These are phyloP conservation scores for Malurus leucopterus DNA, from an alignment of 2,797 vertebrate genomes.

Conservation along the genomic window DNA sequence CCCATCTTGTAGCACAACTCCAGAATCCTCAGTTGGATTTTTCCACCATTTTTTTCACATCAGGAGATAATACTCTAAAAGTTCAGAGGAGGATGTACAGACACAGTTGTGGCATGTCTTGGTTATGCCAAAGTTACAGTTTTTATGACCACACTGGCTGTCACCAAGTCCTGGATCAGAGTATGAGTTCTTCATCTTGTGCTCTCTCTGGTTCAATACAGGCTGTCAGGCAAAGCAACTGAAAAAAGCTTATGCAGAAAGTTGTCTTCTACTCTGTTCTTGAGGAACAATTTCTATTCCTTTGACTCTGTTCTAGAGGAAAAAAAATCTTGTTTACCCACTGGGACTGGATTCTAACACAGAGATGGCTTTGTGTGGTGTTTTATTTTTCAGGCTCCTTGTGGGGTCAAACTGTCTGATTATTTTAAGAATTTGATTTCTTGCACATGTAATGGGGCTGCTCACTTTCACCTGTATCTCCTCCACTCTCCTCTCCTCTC, in stretches of 20 bases:
- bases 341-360: background rate
- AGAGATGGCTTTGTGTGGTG: background rate
- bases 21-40: background rate
- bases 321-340: background rate
- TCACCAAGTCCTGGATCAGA: background rate
- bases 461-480: background rate
- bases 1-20: background rate
- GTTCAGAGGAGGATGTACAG: background rate
- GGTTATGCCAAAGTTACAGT: background rate
- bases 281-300: background rate
- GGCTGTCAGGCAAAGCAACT: background rate
- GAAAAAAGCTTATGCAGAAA: background rate
- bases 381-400: background rate
- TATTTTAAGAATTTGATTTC: background rate
- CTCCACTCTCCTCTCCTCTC: background rate
- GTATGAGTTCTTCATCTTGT: background rate
- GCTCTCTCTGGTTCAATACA: background rate
- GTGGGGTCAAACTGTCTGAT: background rate
- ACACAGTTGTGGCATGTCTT: background rate
- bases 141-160: background rate
- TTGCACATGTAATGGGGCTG: background rate
- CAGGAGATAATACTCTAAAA: background rate
- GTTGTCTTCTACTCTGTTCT: background rate
- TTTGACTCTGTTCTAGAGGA: background rate
- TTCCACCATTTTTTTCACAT: background rate